These are phyloP conservation scores for Malurus cyaneus DNA, from an alignment of 2,113 vertebrate species.

Conservation along the genomic window DNA sequence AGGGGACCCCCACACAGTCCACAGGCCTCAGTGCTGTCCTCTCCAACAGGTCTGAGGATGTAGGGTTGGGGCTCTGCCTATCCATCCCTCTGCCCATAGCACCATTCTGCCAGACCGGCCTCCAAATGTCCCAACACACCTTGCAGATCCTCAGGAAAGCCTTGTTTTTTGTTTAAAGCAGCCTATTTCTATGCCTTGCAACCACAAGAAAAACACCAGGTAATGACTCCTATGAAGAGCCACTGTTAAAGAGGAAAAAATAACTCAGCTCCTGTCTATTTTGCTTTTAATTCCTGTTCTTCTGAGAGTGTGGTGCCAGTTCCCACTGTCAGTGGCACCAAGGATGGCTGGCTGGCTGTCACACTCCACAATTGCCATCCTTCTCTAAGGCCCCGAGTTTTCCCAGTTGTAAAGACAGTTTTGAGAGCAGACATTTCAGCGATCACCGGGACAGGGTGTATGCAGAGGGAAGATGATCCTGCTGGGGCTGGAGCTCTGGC, in stretches of 20 bases:
- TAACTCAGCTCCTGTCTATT: not conserved
- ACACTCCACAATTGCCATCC: not conserved
- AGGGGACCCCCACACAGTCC: not conserved
- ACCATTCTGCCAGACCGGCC: not conserved
- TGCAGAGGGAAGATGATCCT: rapidly evolving
- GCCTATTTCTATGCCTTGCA: not conserved
- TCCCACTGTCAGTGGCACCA: not conserved
- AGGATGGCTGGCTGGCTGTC: not conserved
- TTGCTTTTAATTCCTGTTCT: not conserved
- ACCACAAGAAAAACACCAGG: not conserved
- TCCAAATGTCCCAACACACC: not conserved
- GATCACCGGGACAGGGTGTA: not conserved
- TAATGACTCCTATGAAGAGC: not conserved
- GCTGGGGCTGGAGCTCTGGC: not conserved
- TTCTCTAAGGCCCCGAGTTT: not conserved
- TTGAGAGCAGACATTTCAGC: not conserved
- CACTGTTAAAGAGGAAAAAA: not conserved
- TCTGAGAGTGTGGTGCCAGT: not conserved
- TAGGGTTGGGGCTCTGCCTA: rapidly evolving
- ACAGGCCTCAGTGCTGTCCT: not conserved
- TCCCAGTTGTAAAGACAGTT: not conserved
- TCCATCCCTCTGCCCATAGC: rapidly evolving
- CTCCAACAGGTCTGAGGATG: not conserved
- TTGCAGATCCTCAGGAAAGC: not conserved
- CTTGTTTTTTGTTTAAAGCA: not conserved